A percentile compares a stretch with the other conserved stretches of the same genome.
Conservation (phyloP, 2,113 vertebrate species). For the Artemisiospiza belli region DNA sequence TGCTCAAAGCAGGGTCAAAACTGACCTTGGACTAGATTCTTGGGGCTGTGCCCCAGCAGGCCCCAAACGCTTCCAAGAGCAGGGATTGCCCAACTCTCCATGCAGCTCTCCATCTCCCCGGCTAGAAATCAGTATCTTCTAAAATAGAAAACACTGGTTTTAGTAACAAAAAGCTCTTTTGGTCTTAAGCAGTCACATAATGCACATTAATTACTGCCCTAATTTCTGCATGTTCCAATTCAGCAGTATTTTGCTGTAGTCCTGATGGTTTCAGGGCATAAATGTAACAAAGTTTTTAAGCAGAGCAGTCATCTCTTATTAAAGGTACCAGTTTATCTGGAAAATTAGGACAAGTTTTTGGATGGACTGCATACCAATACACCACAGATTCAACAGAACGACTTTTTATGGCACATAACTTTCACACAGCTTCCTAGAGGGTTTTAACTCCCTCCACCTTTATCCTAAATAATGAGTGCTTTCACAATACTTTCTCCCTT, state of each 20-base stretch:
- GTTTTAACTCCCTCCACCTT: not conserved
- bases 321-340: not conserved
- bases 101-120: not conserved
- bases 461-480: not conserved
- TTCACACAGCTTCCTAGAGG: not conserved
- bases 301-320: not conserved
- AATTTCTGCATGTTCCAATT: not conserved
- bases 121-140: not conserved
- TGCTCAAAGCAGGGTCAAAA: not conserved
- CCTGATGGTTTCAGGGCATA: not conserved
- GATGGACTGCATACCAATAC: not conserved
- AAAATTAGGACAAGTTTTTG: slow-evolving; percentile 12
- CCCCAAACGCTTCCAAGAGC: not conserved
- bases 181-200: not conserved
- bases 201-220: not conserved
- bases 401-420: not conserved
- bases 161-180: slow-evolving; percentile 25
- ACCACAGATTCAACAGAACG: not conserved
- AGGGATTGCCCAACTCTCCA: not conserved
- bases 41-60: not conserved
- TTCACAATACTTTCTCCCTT: not conserved
- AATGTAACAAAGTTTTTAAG: not conserved
- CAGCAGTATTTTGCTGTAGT: not conserved
- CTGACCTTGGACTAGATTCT: not conserved
- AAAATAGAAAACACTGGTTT: not conserved